Evolutionary conservation across 2,797 vertebrate genomes (phyloP).

Genomic region (Cyclura pinguis): DNA sequence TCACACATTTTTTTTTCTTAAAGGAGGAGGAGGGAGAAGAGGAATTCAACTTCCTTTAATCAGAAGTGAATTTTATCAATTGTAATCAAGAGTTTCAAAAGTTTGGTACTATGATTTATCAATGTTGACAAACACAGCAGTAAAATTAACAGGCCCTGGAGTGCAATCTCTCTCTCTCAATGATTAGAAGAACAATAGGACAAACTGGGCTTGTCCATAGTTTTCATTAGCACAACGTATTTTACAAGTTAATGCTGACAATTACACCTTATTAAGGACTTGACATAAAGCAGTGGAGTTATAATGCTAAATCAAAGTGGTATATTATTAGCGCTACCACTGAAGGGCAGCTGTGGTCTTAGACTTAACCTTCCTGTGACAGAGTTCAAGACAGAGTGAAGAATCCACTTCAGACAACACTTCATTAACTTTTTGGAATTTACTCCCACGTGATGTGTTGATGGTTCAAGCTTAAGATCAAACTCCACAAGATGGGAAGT

Average conservation of each 20-base stretch:
- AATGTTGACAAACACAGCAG: no score
- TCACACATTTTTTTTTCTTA: no score
- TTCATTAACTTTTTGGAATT: not conserved
- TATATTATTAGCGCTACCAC: conserved; percentile 1
- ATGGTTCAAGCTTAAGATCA: not conserved
- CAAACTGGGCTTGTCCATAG: conserved; percentile 19
- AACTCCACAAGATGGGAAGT: not conserved
- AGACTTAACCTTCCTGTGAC: not conserved
- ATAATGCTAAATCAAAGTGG: conserved; percentile 21
- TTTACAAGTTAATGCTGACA: conserved; percentile 26
- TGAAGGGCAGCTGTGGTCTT: not conserved
- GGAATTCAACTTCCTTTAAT: no score
- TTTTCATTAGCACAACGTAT: conserved; percentile 15
- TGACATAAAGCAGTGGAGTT: conserved; percentile 31
- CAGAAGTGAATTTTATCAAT: no score
- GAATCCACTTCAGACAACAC: not conserved
- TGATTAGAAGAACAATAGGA: conserved; percentile 21
- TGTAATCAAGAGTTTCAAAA: no score
- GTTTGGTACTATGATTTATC: no score
- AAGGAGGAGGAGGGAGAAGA: no score
- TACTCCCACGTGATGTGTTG: not conserved
- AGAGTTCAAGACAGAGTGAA: not conserved
- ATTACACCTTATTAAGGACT: conserved; percentile 37
- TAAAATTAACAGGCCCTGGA: no score
- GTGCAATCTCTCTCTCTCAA: no score